Evolutionary conservation across 2,888 invertebrate species (phyloP).

Genomic region (Taenaris catops): DNA sequence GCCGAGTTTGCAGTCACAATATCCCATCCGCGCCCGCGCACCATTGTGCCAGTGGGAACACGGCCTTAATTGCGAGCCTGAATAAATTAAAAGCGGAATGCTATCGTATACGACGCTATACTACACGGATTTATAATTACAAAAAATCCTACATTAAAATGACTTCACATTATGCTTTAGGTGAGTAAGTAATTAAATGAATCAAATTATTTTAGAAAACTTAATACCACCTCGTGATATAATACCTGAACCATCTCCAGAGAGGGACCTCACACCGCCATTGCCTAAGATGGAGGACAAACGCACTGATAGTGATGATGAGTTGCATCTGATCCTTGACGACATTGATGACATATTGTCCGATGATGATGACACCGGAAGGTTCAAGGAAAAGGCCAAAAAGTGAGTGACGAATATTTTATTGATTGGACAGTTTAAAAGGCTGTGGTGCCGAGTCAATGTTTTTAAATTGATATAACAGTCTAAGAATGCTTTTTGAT

Average conservation of each 20-base stretch:
- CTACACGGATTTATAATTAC: conserved; percentile 40
- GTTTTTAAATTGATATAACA: no score
- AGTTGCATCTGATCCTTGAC: conserved; percentile 60
- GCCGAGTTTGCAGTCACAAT: conserved; percentile 68
- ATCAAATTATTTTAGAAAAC: conserved; percentile 30
- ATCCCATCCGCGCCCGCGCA: conserved; percentile 61
- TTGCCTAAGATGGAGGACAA: conserved; percentile 18
- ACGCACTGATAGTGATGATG: conserved; percentile 46
- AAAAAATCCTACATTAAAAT: no score
- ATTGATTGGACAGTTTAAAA: no score
- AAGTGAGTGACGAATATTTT: no score
- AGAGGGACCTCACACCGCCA: conserved; percentile 23
- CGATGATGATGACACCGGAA: conserved; percentile 54
- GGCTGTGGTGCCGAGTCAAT: no score
- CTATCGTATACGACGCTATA: conserved; percentile 49
- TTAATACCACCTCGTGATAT: conserved; percentile 40
- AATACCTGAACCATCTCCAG: conserved; percentile 24
- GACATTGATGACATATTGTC: conserved; percentile 70
- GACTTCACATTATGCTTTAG: no score
- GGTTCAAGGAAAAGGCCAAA: conserved; percentile 44
- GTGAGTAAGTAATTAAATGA: no score
- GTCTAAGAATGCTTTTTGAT: no score
- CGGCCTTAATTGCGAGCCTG: conserved; percentile 70
- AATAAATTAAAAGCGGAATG: conserved; percentile 74
- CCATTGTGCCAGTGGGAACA: conserved; percentile 68